Base-by-base conservation (phyloP, 92 coral and sea anemone genomes). In the Micromussa lordhowensis region DNA sequence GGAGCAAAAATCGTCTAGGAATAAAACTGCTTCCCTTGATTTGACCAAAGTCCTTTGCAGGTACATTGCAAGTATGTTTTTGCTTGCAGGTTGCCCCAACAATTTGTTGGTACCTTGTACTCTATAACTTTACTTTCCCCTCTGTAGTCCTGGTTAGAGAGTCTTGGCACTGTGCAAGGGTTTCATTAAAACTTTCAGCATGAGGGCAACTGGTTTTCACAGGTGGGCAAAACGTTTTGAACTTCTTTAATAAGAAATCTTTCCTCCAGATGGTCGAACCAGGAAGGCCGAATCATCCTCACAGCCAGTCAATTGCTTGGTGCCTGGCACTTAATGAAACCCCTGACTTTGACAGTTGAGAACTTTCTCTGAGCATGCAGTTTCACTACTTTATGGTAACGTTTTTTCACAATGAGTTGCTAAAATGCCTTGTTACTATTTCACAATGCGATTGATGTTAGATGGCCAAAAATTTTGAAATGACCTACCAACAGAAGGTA, bases 401-500 rank as follows among this genome's bases (percentile, higher is more conserved):
- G 11, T 66, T 66, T 26, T 17, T 1, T 26, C 34, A 0, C 9
- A 24, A 17, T 1, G 6, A 63, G 69, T 24, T 15, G 22, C 16
- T n/a, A 63, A n/a, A 63, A 63, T 24, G 31, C 13, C 26, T 63
- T 28, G 26, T 24, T 24, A 24, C 29, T 10, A 34, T 66, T 66
- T 31, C 32, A 11, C 34, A 66, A 26, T 26, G 71, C 26, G 34
- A 26, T 66, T 63, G 69, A 13, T 24, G n/a, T 9, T 10, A 26
- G n/a, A 66, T 28, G 17, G 11, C 26, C 68, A 61, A 24, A 22
- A 22, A 61, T 21, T 29, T 13, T 22, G 24, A 5, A 44, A 63
- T 66, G n/a, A 53, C 94, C 75, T 29, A 92, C 94, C 94, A 21
- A 92, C 90, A 30, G 88, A 9, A 0, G 94, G 92, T 22, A 90